Evolutionary conservation across 2,797 vertebrate genomes (phyloP).

Genomic region (Morelia viridis): DNA sequence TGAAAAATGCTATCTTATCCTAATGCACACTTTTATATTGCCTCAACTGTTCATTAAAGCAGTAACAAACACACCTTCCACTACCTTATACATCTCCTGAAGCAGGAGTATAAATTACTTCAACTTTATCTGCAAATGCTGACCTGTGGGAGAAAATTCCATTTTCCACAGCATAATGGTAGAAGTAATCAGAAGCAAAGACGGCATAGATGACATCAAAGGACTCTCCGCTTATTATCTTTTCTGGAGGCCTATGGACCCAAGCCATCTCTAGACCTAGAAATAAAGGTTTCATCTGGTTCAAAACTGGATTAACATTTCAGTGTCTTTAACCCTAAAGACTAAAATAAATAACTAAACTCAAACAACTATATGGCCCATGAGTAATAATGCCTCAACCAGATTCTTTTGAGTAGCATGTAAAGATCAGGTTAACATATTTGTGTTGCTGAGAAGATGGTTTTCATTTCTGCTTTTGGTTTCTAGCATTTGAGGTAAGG

Average conservation of each 20-base stretch:
- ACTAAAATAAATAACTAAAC: neutral
- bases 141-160: slow-evolving; percentile 78
- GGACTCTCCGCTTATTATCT: slow-evolving; percentile 74
- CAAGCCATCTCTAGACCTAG: slow-evolving; percentile 87
- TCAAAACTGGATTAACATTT: neutral
- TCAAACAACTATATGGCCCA: neutral
- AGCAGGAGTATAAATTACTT: neutral
- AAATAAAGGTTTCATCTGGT: slow-evolving; percentile 39
- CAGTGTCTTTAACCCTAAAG: neutral
- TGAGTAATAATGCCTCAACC: neutral
- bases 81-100: neutral
- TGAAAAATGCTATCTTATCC: neutral
- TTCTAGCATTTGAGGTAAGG: neutral
- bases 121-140: neutral
- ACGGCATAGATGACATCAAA: slow-evolving; percentile 82
- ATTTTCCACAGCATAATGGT: slow-evolving; percentile 79
- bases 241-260: slow-evolving; percentile 80
- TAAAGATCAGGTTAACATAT: neutral
- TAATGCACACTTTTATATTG: neutral
- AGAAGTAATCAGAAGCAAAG: slow-evolving; percentile 78
- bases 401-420: neutral
- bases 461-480: neutral
- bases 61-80: neutral
- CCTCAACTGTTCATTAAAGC: neutral
- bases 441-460: no score